Evolutionary conservation across 2,888 invertebrate genomes (phyloP), one percentile per base, ranked within the genome.

Genomic region (Oscheius sp.): DNA sequence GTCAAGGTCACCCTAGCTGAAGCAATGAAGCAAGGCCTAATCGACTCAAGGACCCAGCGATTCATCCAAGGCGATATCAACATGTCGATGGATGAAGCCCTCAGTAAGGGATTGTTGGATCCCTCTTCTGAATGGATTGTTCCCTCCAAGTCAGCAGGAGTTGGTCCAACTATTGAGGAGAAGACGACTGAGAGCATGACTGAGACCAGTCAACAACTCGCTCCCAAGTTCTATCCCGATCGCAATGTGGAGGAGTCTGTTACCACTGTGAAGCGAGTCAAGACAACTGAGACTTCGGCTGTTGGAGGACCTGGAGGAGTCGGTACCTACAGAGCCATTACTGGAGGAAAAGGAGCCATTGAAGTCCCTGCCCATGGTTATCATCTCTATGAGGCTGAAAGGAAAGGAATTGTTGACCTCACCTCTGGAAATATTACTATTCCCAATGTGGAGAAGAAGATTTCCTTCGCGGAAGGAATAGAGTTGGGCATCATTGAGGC

Each of bases 281-380:
- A 81, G 52, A 80, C 84, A 27, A 86, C 85, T 4, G 86, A 86
- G 58, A 87, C 86, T 2, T 81, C 84, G 3, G 85, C 86, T 31
- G 72, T 82, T 17, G 83, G 84, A 52, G 83, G 82, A 46, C 82
- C 82, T 8, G 82, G 83, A 48, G 82, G 83, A 20, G 81, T 81
- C 2, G 73, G 75, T 1, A 81, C 82, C 45, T 86, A 86, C 71
- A 76, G 86, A 3, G 85, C 86, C n/a, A 83, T 86, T 58, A 84
- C 86, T 33, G 86, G 86, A 34, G 84, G 84, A 58, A 84, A 84
- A 61, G 86, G 84, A 67, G 77, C 86, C 20, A 75, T 92, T 80
- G 93, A 94, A 83, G 87, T 95, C 33, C 95, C 95, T 0, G 90
- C 90, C 15, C 92, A 92, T 70, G 94, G 95, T 3, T 94, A 93